phyloP scores from a whole-genome alignment of 1,140 invertebrate species.

The Aradophagus sp. region DNA sequence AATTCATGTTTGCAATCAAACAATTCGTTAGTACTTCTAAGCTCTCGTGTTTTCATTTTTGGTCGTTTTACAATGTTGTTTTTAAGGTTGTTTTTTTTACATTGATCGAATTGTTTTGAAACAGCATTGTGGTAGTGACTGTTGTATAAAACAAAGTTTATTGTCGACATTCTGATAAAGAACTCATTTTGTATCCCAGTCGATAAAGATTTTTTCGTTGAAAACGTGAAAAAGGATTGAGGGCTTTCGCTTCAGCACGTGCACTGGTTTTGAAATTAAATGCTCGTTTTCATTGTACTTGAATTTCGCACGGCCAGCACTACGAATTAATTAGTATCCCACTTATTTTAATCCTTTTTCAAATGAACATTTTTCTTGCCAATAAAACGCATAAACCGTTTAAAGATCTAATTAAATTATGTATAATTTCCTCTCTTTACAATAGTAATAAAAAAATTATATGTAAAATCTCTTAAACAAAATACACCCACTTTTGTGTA shows the following conservation, averaged over 20 bases:
- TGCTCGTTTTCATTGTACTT: constrained; percentile 55
- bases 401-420: too few species aligned
- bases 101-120: too few species aligned
- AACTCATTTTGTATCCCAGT: constrained; percentile 26
- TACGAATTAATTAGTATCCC: constrained; percentile 55
- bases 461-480: too few species aligned
- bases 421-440: too few species aligned
- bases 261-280: constrained; percentile 52
- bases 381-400: not conserved
- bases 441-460: too few species aligned
- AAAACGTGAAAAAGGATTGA: constrained; percentile 34
- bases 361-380: constrained; percentile 40
- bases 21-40: too few species aligned
- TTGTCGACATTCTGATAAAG: constrained; percentile 29
- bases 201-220: constrained; percentile 48
- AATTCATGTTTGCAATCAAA: too few species aligned
- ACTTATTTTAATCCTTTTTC: constrained; percentile 46
- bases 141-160: constrained; percentile 37
- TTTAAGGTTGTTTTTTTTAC: too few species aligned
- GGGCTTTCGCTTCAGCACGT: constrained; percentile 50
- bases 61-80: too few species aligned
- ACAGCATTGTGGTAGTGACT: constrained; percentile 4
- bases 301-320: constrained; percentile 49
- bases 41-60: too few species aligned
- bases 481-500: too few species aligned